phyloP scores from a whole-genome alignment of 2,113 vertebrate genomes.

The Corvus cornix region DNA sequence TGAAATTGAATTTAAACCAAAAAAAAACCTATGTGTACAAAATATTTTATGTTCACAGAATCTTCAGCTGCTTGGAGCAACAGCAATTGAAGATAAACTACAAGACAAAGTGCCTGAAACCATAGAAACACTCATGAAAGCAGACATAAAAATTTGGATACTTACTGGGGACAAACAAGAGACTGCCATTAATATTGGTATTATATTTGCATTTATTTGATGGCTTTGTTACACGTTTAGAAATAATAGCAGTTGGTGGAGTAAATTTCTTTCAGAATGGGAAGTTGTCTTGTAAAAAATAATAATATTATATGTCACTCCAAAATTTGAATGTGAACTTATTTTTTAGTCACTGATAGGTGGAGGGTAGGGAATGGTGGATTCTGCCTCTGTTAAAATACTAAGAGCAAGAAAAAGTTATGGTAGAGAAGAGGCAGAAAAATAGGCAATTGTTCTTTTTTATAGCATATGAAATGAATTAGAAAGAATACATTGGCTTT shows the following conservation, averaged over 20 bases:
- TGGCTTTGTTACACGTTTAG: not conserved
- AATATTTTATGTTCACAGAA: conserved; percentile 76
- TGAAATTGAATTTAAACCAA: not conserved
- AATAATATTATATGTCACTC: not conserved
- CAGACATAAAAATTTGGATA: conserved; percentile 98
- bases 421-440: not conserved
- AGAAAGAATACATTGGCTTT: not conserved
- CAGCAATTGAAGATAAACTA: conserved; percentile 95
- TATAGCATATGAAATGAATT: not conserved
- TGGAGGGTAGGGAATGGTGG: not conserved
- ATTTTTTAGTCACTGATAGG: not conserved
- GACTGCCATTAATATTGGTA: conserved; percentile 98
- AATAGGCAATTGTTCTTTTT: not conserved
- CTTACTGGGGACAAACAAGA: conserved; percentile 98
- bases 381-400: not conserved
- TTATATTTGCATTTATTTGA: not conserved
- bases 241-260: not conserved
- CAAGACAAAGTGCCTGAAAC: conserved; percentile 98
- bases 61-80: conserved; percentile 94
- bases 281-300: not conserved
- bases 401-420: not conserved
- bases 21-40: not conserved
- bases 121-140: conserved; percentile 96
- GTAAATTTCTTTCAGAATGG: not conserved
- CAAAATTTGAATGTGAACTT: not conserved